phyloP scores from a whole-genome alignment of 1,140 invertebrate genomes.

The Drosophila tropicalis region DNA sequence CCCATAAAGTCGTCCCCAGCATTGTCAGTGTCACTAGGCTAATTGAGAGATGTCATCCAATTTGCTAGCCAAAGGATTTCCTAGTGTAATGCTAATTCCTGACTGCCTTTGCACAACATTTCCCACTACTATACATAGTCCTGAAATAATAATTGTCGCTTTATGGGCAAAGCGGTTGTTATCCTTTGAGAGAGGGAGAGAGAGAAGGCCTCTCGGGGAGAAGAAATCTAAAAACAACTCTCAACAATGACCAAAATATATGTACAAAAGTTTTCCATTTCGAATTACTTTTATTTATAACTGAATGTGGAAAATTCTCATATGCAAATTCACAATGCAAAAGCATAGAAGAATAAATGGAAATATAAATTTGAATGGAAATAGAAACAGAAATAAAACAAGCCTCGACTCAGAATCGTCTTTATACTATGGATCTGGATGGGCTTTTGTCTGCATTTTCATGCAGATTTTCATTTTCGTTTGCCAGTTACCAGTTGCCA shows the following conservation, averaged over 20 bases:
- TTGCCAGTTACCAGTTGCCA: slow-evolving; percentile 52
- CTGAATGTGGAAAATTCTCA: slow-evolving; percentile 56
- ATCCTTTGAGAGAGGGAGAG: slow-evolving; percentile 4
- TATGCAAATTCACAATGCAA: slow-evolving; percentile 68
- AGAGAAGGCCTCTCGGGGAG: slow-evolving; percentile 25
- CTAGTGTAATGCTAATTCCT: slow-evolving; percentile 62
- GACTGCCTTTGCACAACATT: slow-evolving; percentile 4
- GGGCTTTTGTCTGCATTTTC: slow-evolving; percentile 75
- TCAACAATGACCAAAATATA: slow-evolving; percentile 29
- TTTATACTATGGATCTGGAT: slow-evolving; percentile 40
- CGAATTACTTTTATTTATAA: slow-evolving; percentile 55
- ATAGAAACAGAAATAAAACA: slow-evolving; percentile 22
- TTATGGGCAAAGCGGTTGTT: slow-evolving; percentile 46
- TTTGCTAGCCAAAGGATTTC: slow-evolving; percentile 31
- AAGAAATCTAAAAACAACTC: slow-evolving; percentile 27
- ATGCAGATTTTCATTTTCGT: slow-evolving; percentile 71
- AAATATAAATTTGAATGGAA: slow-evolving; percentile 36
- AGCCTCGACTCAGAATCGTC: slow-evolving; percentile 26
- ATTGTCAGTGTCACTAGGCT: slow-evolving; percentile 19
- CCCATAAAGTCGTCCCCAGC: slow-evolving; percentile 31
- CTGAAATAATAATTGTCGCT: slow-evolving; percentile 65
- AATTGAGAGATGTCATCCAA: slow-evolving; percentile 57
- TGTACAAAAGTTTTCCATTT: slow-evolving; percentile 58
- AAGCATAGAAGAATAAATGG: slow-evolving; percentile 51
- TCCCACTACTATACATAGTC: neutral